Base-by-base conservation (phyloP, 2,888 invertebrate species). In the Leistus spinibarbis region DNA sequence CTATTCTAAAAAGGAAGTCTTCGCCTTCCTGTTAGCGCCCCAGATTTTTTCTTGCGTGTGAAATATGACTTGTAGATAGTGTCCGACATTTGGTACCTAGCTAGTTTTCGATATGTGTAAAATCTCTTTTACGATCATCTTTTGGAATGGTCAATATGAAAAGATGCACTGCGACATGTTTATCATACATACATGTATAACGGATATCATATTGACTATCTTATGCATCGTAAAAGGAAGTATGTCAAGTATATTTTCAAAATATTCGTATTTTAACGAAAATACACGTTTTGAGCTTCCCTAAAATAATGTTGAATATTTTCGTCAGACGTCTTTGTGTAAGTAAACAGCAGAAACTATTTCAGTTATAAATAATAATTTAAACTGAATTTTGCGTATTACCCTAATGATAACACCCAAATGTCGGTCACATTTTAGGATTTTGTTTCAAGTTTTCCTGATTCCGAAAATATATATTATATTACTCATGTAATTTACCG, bases 61-160 rank as follows among this genome's bases (percentile, higher is more conserved):
- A 72, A 72, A 72, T 72, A 72, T 72, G 72, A 65, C 72, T 65
- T 66, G 56, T 65, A 72, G 72, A 72, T 72, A 72, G 65, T 72
- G 24, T 57, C 20, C 62, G 69, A 62, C 65, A 56, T 64, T 56
- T 64, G 24, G 64, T 23, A 40, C 40, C 40, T 40, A 64, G 64
- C 40, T 40, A 64, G 64, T 20, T 65, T 57, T 72, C 72, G 66
- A 72, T 65, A 72, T 65, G 65, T 72, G 72, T 66, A 72, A 23
- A 60, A 19, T 22, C 3, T 17, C 60, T 19, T 17, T 19, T 22
- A 60, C 60, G 22, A 60, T 60, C 60, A 60, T 60, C 60, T 17
- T 19, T 60, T 19, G 22, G 57, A n/a, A 2, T 10, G 60, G 22
- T 9, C 19, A 10, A 60, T 19, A 60, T 19, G 60, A 60, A 60